These are phyloP conservation scores for Cordilura impudica DNA, from an alignment of 2,888 invertebrate genomes.

Conservation along the genomic window DNA sequence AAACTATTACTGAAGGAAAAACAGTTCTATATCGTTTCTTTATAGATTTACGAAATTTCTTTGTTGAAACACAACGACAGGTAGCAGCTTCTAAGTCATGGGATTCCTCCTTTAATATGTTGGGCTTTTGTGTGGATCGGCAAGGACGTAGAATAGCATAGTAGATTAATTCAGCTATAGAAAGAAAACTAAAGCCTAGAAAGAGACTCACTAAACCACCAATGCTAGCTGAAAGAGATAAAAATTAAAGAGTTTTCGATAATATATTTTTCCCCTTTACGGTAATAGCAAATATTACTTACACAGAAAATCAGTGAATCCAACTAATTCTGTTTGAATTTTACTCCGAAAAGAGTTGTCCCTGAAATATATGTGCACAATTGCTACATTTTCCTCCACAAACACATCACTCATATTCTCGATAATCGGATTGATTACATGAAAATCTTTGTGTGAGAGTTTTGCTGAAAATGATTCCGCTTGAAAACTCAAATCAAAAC, in stretches of 20 bases:
- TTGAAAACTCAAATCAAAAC: slow-evolving; percentile 84
- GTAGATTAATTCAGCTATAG: slow-evolving; percentile 85
- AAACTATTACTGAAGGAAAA: not conserved
- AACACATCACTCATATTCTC: slow-evolving; percentile 62
- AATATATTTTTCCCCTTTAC: too few species aligned
- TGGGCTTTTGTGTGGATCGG: slow-evolving; percentile 30
- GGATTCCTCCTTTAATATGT: too few species aligned
- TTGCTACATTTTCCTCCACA: slow-evolving; percentile 81
- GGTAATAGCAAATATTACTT: slow-evolving; percentile 73
- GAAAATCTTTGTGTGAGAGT: slow-evolving; percentile 71
- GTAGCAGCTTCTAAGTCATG: not conserved
- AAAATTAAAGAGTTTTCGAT: not conserved
- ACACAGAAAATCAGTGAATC: slow-evolving; percentile 88
- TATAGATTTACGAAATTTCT: not conserved
- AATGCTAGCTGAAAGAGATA: slow-evolving; percentile 83
- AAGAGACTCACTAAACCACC: slow-evolving; percentile 88
- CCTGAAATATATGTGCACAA: slow-evolving; percentile 85
- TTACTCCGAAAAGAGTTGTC: slow-evolving; percentile 83
- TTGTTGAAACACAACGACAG: not conserved
- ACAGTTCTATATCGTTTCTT: not conserved
- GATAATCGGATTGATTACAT: slow-evolving; percentile 47
- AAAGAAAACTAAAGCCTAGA: slow-evolving; percentile 89
- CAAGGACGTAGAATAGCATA: slow-evolving; percentile 82
- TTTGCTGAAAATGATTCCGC: slow-evolving; percentile 81
- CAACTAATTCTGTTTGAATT: slow-evolving; percentile 86